A percentile compares a stretch with the other conserved stretches of the same genome.
Conservation (phyloP, 1,140 invertebrate species). For the Papilio aristodemus region DNA sequence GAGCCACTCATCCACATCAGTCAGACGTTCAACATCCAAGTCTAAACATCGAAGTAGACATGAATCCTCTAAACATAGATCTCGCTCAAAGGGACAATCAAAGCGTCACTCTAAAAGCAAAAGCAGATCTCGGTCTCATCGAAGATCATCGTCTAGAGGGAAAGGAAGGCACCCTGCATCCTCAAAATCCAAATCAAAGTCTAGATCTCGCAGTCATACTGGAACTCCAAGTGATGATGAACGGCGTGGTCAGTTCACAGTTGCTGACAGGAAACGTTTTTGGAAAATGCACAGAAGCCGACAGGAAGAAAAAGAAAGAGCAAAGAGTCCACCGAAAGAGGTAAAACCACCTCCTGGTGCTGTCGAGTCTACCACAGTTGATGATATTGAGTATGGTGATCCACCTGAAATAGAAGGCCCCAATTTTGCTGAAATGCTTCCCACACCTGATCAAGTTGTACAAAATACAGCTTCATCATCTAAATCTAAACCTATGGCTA, state of each 20-base stretch:
- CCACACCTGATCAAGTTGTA: constrained; percentile 51
- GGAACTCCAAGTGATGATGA: constrained; percentile 61
- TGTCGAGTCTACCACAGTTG: constrained; percentile 56
- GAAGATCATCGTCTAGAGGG: constrained; percentile 50
- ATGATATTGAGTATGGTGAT: constrained; percentile 70
- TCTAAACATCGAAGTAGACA: constrained; percentile 43
- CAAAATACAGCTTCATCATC: constrained; percentile 54
- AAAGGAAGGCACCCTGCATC: constrained; percentile 46
- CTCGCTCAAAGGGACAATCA: constrained; percentile 52
- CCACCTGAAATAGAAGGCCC: constrained; percentile 74
- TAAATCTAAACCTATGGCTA: constrained; percentile 52
- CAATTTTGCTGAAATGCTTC: constrained; percentile 69
- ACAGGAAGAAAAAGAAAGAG: constrained; percentile 53
- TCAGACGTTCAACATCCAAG: constrained; percentile 47
- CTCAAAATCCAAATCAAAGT: constrained; percentile 50
- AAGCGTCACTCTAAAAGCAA: constrained; percentile 50
- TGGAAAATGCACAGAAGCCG: constrained; percentile 69
- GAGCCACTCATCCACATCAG: constrained; percentile 45
- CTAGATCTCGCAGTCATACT: constrained; percentile 53
- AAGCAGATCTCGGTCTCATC: constrained; percentile 52
- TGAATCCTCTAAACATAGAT: constrained; percentile 43
- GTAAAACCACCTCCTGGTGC: constrained; percentile 65
- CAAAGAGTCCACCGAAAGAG: constrained; percentile 61
- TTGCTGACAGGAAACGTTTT: constrained; percentile 69
- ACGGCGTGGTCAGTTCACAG: constrained; percentile 70